Evolutionary conservation across 2,888 invertebrate species (phyloP).

Genomic region (Teinopalpus imperialis): DNA sequence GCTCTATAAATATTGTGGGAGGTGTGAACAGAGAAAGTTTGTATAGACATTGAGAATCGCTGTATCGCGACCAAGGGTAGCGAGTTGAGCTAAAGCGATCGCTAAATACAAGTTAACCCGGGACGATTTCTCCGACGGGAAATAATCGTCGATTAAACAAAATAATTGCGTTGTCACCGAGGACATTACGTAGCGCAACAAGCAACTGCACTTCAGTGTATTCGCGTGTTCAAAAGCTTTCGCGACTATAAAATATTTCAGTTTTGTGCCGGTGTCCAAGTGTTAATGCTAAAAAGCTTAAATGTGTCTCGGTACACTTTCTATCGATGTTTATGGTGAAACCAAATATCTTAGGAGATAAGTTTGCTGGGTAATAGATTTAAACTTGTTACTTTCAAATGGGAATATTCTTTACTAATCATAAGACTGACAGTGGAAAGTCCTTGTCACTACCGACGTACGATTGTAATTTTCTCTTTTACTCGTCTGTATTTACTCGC

Average conservation of each 20-base stretch:
- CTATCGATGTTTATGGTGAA: constrained; percentile 19
- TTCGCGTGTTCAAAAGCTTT: constrained; percentile 17
- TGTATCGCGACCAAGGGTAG: constrained; percentile 10
- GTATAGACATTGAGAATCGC: constrained; percentile 6
- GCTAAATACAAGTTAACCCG: constrained; percentile 15
- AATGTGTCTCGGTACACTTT: constrained; percentile 17
- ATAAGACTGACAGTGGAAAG: no score
- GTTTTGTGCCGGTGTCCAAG: constrained; percentile 17
- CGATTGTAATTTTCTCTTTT: not conserved
- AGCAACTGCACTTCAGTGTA: constrained; percentile 25
- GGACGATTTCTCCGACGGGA: constrained; percentile 19
- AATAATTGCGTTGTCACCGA: constrained; percentile 17
- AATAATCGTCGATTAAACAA: constrained; percentile 24
- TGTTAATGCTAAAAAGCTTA: constrained; percentile 21
- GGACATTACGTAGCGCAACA: constrained; percentile 18
- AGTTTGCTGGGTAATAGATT: constrained; percentile 5
- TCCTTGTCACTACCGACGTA: no score
- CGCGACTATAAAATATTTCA: constrained; percentile 18
- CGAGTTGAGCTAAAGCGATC: not conserved
- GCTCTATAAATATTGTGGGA: constrained; percentile 32
- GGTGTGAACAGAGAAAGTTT: constrained; percentile 29
- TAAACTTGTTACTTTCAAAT: constrained; percentile 10
- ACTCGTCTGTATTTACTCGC: no score
- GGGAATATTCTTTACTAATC: constrained; percentile 12
- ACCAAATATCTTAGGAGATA: constrained; percentile 17